Percentiles rank a stretch among this genome's conserved stretches.
phyloP scores from a whole-genome alignment of 2,888 invertebrate genomes.

The Perithous albicinctus region DNA sequence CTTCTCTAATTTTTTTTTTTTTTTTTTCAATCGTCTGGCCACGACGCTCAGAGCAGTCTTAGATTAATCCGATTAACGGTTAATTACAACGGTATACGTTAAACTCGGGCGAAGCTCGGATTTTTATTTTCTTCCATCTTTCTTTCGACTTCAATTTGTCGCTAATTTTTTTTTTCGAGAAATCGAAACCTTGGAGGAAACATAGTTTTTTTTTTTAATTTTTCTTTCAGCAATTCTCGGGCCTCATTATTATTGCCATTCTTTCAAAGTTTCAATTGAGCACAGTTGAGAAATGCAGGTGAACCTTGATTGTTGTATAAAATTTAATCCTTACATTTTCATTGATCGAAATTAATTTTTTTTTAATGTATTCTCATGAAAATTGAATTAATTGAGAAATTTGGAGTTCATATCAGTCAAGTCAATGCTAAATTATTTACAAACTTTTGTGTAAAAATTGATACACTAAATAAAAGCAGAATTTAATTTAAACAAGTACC shows the following conservation, averaged over 20 bases:
- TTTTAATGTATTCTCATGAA: not conserved
- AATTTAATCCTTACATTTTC: not conserved
- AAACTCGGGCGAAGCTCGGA: constrained; percentile 45
- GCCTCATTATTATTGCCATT: constrained; percentile 41
- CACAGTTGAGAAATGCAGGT: constrained; percentile 41
- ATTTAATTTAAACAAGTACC: too few species aligned
- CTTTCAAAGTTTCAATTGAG: constrained; percentile 58
- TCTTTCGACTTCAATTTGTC: constrained; percentile 42
- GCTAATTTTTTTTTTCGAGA: constrained; percentile 37
- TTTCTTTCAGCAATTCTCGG: constrained; percentile 15
- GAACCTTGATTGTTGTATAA: constrained; percentile 7
- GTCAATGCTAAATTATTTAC: too few species aligned
- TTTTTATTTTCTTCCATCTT: constrained; percentile 28
- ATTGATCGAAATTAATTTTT: not conserved
- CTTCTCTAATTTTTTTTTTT: not conserved
- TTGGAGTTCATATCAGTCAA: too few species aligned
- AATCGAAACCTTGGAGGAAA: constrained; percentile 41
- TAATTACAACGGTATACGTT: constrained; percentile 59
- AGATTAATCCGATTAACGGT: constrained; percentile 67
- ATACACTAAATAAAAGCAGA: too few species aligned
- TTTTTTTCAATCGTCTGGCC: constrained; percentile 46
- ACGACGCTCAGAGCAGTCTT: constrained; percentile 71
- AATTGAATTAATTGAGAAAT: too few species aligned
- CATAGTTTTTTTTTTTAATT: not conserved
- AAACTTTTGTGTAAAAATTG: too few species aligned